Percentiles rank a stretch among this genome's conserved stretches.
Evolutionary conservation across 2,888 invertebrate genomes (phyloP).

Genomic region (Heliconius ismenius): DNA sequence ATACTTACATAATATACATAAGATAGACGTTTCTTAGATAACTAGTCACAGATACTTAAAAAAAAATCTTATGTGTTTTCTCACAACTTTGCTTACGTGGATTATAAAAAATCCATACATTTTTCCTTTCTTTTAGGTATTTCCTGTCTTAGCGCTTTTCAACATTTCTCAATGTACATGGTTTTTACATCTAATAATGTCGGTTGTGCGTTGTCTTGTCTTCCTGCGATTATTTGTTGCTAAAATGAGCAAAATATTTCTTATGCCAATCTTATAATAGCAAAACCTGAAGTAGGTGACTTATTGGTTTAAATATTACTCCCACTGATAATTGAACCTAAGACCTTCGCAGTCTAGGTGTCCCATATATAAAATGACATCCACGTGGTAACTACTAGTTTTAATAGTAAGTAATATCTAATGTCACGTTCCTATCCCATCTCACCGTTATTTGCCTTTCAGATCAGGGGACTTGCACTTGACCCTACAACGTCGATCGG

Average conservation of each 20-base stretch:
- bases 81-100: too few species aligned
- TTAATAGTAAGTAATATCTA: background rate
- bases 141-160: background rate
- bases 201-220: too few species aligned
- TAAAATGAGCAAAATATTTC: too few species aligned
- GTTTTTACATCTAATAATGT: background rate
- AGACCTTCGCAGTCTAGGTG: background rate
- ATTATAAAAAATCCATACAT: background rate
- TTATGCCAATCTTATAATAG: too few species aligned
- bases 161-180: background rate
- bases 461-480: constrained; percentile 30
- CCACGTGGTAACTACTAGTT: background rate
- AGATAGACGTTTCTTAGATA: background rate
- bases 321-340: background rate
- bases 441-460: constrained; percentile 24
- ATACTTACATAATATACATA: background rate
- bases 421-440: constrained; percentile 6
- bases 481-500: constrained; percentile 12
- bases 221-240: too few species aligned
- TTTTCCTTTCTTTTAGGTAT: background rate
- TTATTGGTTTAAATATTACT: background rate
- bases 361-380: background rate
- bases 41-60: background rate
- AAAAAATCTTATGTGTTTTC: too few species aligned
- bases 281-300: too few species aligned